Percentiles rank a stretch among this genome's conserved stretches.
Conservation (phyloP, 2,888 invertebrate genomes). For the Sinelater perroti region DNA sequence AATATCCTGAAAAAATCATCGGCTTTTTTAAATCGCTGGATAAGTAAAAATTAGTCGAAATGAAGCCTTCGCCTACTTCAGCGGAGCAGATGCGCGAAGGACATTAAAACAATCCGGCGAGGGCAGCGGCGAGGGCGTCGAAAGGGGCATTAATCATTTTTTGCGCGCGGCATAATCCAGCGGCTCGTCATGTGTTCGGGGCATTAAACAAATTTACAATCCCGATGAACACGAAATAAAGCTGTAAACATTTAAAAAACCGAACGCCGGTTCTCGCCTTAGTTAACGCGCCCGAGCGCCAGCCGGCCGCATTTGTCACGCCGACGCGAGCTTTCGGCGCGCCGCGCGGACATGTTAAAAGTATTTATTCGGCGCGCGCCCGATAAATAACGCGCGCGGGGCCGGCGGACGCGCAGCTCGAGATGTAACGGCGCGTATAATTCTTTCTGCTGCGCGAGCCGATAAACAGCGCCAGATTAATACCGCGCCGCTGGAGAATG, state of each 20-base stretch:
- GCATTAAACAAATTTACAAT: conserved; percentile 19
- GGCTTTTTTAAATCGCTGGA: too few species aligned
- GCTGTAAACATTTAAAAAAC: conserved; percentile 19
- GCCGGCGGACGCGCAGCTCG: too few species aligned
- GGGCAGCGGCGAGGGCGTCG: not conserved
- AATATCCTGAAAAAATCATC: too few species aligned
- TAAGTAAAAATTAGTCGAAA: too few species aligned
- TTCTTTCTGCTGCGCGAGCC: conserved; percentile 18
- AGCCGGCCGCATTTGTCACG: conserved; percentile 24
- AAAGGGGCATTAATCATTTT: conserved; percentile 15
- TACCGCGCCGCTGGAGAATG: conserved; percentile 21
- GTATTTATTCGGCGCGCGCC: conserved; percentile 23
- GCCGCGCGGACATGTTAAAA: conserved; percentile 21
- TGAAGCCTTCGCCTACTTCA: conserved; percentile 17
- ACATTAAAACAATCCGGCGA: conserved; percentile 14
- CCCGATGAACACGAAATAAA: conserved; percentile 20
- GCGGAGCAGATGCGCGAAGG: conserved; percentile 7
- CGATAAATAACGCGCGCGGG: too few species aligned
- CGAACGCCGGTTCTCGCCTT: conserved; percentile 10
- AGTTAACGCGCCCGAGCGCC: conserved; percentile 19
- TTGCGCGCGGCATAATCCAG: not conserved
- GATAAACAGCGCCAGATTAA: conserved; percentile 20
- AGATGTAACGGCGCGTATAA: conserved; percentile 22
- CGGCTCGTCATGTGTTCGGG: conserved; percentile 15
- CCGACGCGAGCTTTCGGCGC: conserved; percentile 22